Percentiles rank a stretch among this genome's conserved stretches.
Conservation (phyloP, 2,888 invertebrate species). For the Nasonia oneida region DNA sequence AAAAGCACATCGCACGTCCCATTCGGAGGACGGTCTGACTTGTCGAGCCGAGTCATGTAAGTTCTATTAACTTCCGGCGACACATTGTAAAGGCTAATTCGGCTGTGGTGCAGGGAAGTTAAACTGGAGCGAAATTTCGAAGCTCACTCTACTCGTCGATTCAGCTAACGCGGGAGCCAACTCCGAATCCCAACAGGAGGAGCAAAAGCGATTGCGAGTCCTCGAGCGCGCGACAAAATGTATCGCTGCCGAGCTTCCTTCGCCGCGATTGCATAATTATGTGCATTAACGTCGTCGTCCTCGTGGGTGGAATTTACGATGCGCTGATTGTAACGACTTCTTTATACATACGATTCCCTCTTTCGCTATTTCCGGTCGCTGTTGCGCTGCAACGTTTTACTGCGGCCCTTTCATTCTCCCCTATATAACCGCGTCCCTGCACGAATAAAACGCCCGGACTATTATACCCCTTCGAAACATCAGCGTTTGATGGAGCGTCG, state of each 20-base stretch:
- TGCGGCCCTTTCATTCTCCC: too few species aligned
- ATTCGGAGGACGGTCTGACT: not conserved
- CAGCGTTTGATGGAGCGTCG: too few species aligned
- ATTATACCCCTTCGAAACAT: too few species aligned
- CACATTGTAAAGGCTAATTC: slow-evolving; percentile 13
- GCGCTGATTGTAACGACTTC: not conserved
- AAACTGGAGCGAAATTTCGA: slow-evolving; percentile 20
- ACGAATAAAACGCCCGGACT: too few species aligned
- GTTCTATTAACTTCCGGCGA: not conserved
- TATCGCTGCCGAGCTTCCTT: slow-evolving; percentile 57
- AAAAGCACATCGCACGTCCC: too few species aligned
- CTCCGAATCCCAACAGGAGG: slow-evolving; percentile 29
- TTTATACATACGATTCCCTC: slow-evolving; percentile 9
- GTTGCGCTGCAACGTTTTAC: too few species aligned
- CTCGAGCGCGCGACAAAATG: not conserved
- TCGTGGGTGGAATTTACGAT: slow-evolving; percentile 20
- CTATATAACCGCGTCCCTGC: too few species aligned
- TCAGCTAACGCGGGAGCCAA: slow-evolving; percentile 21
- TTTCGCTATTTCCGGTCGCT: not conserved
- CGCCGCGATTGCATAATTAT: slow-evolving; percentile 66
- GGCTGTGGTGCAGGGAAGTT: not conserved
- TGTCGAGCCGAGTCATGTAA: not conserved
- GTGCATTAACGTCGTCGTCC: slow-evolving; percentile 22
- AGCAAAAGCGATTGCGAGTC: not conserved
- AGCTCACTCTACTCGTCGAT: slow-evolving; percentile 15